A percentile compares a stretch with the other conserved stretches of the same genome.
Conservation (phyloP, 2,888 invertebrate species). For the Xestia sexstrigata region DNA sequence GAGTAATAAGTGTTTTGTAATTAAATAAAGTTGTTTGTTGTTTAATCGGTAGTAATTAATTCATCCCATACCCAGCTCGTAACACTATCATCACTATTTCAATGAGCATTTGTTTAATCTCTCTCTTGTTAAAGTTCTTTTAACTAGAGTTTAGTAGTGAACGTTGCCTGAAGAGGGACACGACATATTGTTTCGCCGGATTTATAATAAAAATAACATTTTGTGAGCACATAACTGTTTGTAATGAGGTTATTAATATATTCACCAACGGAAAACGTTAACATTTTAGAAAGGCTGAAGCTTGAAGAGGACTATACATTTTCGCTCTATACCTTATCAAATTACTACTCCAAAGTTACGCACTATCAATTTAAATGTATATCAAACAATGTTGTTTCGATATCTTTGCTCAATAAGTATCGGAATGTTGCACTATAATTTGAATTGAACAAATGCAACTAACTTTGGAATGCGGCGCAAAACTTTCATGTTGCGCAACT, state of each 20-base stretch:
- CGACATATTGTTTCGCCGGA: too few species aligned
- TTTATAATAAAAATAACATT: background rate
- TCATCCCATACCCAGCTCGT: too few species aligned
- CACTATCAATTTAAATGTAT: conserved; percentile 34
- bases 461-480: conserved; percentile 47
- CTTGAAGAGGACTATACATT: background rate
- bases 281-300: background rate
- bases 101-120: too few species aligned
- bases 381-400: conserved; percentile 53
- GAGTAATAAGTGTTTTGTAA: too few species aligned
- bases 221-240: background rate
- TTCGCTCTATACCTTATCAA: background rate
- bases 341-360: conserved; percentile 20
- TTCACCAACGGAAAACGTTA: background rate
- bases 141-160: background rate
- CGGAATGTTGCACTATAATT: conserved; percentile 61
- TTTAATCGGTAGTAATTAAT: too few species aligned
- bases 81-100: too few species aligned
- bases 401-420: conserved; percentile 61
- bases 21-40: too few species aligned
- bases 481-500: conserved; percentile 52
- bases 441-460: conserved; percentile 50
- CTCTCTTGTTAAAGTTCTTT: too few species aligned
- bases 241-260: background rate
- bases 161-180: too few species aligned